These are phyloP conservation scores for Sympetrum striolatum DNA, from an alignment of 2,888 invertebrate genomes.

Conservation along the genomic window DNA sequence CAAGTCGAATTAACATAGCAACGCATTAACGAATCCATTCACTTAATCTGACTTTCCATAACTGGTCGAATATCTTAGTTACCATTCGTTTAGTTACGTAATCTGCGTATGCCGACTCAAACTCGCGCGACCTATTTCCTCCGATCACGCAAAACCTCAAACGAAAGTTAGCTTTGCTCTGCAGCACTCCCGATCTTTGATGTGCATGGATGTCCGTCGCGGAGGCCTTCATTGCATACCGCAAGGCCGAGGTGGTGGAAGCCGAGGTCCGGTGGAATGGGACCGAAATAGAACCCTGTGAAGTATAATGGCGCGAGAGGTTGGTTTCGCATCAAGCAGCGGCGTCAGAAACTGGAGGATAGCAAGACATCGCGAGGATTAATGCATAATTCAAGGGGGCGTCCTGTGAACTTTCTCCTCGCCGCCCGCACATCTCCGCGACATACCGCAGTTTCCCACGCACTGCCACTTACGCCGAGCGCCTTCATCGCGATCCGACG, in stretches of 20 bases:
- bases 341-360: neutral
- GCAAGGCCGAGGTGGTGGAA: neutral
- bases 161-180: no score
- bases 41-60: no score
- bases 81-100: no score
- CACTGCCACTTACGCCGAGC: neutral
- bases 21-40: no score
- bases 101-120: no score
- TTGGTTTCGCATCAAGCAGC: neutral
- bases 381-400: slow-evolving; percentile 26
- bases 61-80: no score
- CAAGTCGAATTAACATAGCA: no score
- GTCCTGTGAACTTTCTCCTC: neutral
- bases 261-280: neutral
- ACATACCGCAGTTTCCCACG: neutral
- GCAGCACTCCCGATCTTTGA: no score
- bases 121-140: no score
- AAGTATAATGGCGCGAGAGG: neutral
- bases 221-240: no score
- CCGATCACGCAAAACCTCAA: no score
- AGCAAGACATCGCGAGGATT: slow-evolving; percentile 6
- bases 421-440: neutral
- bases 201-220: no score
- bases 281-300: neutral
- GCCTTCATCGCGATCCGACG: neutral